These are phyloP conservation scores for Cheirogaleus medius DNA, from an alignment of 2,113 vertebrate species.

Conservation along the genomic window DNA sequence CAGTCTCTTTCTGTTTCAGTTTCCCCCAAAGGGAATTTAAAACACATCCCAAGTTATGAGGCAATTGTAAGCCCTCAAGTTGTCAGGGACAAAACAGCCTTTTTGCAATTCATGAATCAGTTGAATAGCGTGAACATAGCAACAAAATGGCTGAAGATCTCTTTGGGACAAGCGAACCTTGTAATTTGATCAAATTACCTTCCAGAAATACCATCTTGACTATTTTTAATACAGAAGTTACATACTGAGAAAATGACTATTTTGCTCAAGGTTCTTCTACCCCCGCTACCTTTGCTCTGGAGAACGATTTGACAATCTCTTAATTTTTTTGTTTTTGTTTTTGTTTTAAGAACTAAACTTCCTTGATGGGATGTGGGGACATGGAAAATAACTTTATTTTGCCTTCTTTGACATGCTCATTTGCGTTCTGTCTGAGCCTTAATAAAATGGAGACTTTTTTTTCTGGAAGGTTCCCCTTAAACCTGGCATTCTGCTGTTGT, in stretches of 20 bases:
- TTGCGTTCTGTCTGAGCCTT: not conserved
- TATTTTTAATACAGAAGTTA: slow-evolving; percentile 64
- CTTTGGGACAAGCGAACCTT: slow-evolving; percentile 74
- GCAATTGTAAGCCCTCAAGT: slow-evolving; percentile 30
- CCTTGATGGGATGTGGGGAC: not conserved
- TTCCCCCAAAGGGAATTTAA: slow-evolving; percentile 35
- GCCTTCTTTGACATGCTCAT: slow-evolving; percentile 11
- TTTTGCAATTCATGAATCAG: slow-evolving; percentile 77
- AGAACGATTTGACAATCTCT: slow-evolving; percentile 2
- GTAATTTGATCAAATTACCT: slow-evolving; percentile 78
- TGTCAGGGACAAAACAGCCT: slow-evolving; percentile 54
- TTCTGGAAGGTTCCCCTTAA: slow-evolving; percentile 36
- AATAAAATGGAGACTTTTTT: not conserved
- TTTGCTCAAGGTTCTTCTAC: slow-evolving; percentile 43
- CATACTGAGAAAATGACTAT: slow-evolving; percentile 56
- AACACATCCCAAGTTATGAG: slow-evolving; percentile 13
- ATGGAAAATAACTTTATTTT: slow-evolving; percentile 44
- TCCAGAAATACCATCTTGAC: slow-evolving; percentile 73
- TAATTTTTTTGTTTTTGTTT: not conserved
- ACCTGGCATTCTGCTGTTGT: not conserved
- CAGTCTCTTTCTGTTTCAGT: slow-evolving; percentile 36
- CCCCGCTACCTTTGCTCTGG: not conserved
- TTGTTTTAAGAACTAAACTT: slow-evolving; percentile 13
- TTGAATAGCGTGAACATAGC: slow-evolving; percentile 74
- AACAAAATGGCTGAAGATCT: slow-evolving; percentile 71